A percentile compares a stretch with the other conserved stretches of the same genome.
These are phyloP conservation scores for Sandelia bainsii DNA, from an alignment of 2,797 vertebrate genomes.

Conservation along the genomic window DNA sequence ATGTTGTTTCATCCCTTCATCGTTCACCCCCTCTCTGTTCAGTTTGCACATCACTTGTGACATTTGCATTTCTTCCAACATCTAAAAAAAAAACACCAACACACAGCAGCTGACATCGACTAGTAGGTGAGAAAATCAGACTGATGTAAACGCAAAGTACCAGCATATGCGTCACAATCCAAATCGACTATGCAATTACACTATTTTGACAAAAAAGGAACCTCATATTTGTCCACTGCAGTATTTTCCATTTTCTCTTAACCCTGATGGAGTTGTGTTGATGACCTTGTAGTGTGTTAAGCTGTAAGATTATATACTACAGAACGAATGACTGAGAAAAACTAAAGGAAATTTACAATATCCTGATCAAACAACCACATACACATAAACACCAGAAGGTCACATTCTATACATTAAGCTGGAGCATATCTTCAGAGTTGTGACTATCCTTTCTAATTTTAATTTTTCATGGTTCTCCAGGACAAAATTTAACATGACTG, in stretches of 20 bases:
- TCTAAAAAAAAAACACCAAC: neutral
- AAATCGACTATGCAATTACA: neutral
- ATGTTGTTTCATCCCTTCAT: conserved; percentile 20
- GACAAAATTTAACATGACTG: no score
- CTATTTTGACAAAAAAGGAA: neutral
- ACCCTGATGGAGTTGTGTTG: neutral
- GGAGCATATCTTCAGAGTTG: no score
- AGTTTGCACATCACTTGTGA: conserved; percentile 13
- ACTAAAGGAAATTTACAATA: neutral
- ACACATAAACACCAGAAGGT: neutral
- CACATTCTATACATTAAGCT: neutral
- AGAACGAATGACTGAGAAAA: neutral
- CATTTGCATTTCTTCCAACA: conserved; percentile 18
- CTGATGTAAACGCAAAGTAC: conserved; percentile 8
- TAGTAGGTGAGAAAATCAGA: conserved; percentile 7
- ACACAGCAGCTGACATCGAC: neutral
- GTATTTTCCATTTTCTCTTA: neutral
- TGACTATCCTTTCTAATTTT: no score
- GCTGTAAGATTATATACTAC: neutral
- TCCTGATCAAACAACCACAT: neutral
- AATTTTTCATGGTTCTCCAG: no score
- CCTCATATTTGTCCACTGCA: neutral
- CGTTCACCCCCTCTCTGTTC: neutral
- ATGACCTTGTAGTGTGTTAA: conserved; percentile 3
- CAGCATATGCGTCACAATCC: neutral